These are phyloP conservation scores for Decapterus maruadsi DNA, from an alignment of 2,797 vertebrate genomes.

Conservation along the genomic window DNA sequence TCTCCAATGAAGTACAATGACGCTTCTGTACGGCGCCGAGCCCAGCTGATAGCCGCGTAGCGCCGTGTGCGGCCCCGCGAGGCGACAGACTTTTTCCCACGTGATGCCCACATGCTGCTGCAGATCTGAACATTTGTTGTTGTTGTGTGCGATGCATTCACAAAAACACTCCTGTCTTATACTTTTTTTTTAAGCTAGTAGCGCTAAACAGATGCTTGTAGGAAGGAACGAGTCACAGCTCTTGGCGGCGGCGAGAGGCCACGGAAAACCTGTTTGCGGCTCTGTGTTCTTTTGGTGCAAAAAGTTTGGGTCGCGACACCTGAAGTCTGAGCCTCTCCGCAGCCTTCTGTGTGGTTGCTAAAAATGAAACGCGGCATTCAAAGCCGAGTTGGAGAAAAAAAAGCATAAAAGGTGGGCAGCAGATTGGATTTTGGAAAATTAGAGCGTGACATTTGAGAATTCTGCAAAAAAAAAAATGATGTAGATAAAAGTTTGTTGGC, in stretches of 20 bases:
- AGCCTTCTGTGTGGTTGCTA: slow-evolving; percentile 60
- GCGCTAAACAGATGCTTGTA: slow-evolving; percentile 74
- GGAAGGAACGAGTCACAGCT: slow-evolving; percentile 70
- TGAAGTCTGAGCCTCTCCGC: slow-evolving; percentile 34
- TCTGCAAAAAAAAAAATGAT: slow-evolving; percentile 21
- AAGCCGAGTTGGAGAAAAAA: slow-evolving; percentile 18
- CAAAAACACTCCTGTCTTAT: slow-evolving; percentile 29
- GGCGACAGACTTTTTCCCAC: slow-evolving; percentile 41
- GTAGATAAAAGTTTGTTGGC: slow-evolving; percentile 24
- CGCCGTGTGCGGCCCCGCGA: not conserved
- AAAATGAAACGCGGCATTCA: slow-evolving; percentile 34
- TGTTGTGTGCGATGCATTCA: slow-evolving; percentile 34
- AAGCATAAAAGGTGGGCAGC: slow-evolving; percentile 56
- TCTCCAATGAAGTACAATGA: slow-evolving; percentile 39
- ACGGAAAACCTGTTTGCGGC: slow-evolving; percentile 47
- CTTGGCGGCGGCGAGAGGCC: slow-evolving; percentile 33
- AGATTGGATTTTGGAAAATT: slow-evolving; percentile 22
- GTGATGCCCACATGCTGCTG: slow-evolving; percentile 47
- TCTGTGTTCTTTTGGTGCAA: slow-evolving; percentile 31
- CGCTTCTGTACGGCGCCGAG: slow-evolving; percentile 19
- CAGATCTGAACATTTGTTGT: slow-evolving; percentile 47
- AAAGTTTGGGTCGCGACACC: slow-evolving; percentile 58
- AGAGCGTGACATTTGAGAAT: slow-evolving; percentile 29
- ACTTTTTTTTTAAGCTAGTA: slow-evolving; percentile 15
- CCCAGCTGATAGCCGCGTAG: slow-evolving; percentile 48